Base-by-base conservation (phyloP, 2,888 invertebrate genomes). In the Abscondita cerata region DNA sequence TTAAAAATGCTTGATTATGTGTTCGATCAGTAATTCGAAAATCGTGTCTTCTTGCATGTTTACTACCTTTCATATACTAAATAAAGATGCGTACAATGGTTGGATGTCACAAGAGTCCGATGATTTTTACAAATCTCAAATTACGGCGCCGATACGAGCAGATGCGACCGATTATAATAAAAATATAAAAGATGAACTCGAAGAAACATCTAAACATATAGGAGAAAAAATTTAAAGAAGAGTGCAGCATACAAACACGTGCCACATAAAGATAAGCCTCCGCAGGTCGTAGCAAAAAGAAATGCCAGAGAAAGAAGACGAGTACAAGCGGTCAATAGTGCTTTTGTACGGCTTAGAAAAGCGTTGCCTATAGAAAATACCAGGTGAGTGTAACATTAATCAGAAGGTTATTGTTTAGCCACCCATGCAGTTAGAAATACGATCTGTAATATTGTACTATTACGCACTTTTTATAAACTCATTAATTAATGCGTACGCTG, bases 251-350 rank as follows among this genome's bases (percentile, higher is more conserved):
- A 73, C 64, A 71, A 74, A 65, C 81, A 81, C 76, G 78, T 80
- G 75, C 80, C 80, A 0, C 78, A 80, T 71, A 78, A 81, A 56
- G 82, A 85, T 69, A 86, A 85, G 72, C 84, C 85, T 9, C 83
- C 84, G 15, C 85, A 85, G 73, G 80, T 85, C 62, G 86, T 87
- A 59, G 86, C 84, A 31, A 78, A 70, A 69, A 73, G 88, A 59
- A 88, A 88, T 74, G 87, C 87, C 4, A 78, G 88, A 50, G 88
- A 88, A 76, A 75, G 88, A 68, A 79, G 84, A 58, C 79, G 88
- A 64, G 88, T 88, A 20, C 85, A 87, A 73, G 86, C 87, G 11
- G 87, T 88, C 65, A 88, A 88, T 77, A 80, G 78, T 58, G 88
- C 87, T 33, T 88, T 88, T 76, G 75, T 81, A 1, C 80, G 82